phyloP scores from a whole-genome alignment of 2,888 invertebrate genomes.

The Agrochola lota region DNA sequence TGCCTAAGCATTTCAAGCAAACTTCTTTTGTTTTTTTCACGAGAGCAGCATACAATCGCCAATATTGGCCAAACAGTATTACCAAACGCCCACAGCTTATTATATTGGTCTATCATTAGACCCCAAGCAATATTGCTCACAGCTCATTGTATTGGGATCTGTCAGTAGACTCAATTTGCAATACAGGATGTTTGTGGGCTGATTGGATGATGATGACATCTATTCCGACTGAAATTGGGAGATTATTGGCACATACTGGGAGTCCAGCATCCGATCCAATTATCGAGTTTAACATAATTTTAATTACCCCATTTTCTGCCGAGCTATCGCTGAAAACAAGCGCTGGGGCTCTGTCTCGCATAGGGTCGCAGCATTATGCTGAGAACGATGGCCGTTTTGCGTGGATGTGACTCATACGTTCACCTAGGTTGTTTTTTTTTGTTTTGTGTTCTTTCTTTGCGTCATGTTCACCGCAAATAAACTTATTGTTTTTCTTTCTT shows the following conservation, averaged over 20 bases:
- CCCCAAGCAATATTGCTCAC: not conserved
- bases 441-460: no score
- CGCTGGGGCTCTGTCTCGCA: no score
- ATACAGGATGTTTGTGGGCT: not conserved
- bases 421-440: no score
- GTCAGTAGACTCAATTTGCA: conserved; percentile 20
- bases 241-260: conserved; percentile 3
- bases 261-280: not conserved
- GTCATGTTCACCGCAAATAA: no score
- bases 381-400: no score
- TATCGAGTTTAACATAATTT: not conserved
- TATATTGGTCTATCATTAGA: no score
- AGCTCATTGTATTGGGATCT: not conserved
- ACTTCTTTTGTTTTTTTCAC: not conserved
- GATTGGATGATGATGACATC: conserved; percentile 25
- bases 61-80: conserved; percentile 1
- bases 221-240: not conserved
- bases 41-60: not conserved
- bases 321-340: no score
- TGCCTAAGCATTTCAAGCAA: not conserved
- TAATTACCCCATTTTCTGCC: not conserved
- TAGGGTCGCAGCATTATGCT: no score
- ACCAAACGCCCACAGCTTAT: no score
- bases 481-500: no score
- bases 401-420: no score